These are phyloP conservation scores for Plebejus melissa DNA, from an alignment of 2,888 invertebrate genomes.

Conservation along the genomic window DNA sequence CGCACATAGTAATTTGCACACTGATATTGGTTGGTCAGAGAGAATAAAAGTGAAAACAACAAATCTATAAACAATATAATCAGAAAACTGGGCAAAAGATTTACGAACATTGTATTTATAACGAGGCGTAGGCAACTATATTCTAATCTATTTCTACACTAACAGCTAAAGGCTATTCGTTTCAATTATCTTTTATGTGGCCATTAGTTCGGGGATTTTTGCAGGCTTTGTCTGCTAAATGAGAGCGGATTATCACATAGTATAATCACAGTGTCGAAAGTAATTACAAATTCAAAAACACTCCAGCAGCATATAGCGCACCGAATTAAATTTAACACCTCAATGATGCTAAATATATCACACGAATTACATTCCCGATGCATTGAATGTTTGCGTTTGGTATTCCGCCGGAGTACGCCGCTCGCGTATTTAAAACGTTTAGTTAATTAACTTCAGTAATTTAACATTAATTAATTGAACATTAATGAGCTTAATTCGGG, in stretches of 20 bases:
- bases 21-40: too few species aligned
- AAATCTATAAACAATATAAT: background rate
- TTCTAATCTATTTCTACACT: background rate
- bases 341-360: conserved; percentile 12
- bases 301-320: background rate
- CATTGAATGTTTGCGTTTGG: conserved; percentile 14
- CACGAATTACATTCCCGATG: conserved; percentile 14
- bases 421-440: conserved; percentile 12
- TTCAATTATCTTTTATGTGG: conserved; percentile 13
- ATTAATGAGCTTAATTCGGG: background rate
- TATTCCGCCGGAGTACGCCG: background rate
- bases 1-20: background rate
- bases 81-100: background rate
- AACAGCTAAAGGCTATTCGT: background rate
- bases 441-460: conserved; percentile 18
- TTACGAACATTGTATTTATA: background rate
- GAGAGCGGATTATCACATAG: conserved; percentile 6
- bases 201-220: conserved; percentile 7
- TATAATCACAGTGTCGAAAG: background rate
- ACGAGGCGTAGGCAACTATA: background rate
- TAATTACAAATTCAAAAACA: conserved; percentile 13
- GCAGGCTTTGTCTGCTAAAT: background rate
- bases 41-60: background rate
- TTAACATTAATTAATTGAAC: background rate
- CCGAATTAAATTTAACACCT: conserved; percentile 10